Conservation (phyloP, 2,888 invertebrate species). For the Trichopoda pennipes region DNA sequence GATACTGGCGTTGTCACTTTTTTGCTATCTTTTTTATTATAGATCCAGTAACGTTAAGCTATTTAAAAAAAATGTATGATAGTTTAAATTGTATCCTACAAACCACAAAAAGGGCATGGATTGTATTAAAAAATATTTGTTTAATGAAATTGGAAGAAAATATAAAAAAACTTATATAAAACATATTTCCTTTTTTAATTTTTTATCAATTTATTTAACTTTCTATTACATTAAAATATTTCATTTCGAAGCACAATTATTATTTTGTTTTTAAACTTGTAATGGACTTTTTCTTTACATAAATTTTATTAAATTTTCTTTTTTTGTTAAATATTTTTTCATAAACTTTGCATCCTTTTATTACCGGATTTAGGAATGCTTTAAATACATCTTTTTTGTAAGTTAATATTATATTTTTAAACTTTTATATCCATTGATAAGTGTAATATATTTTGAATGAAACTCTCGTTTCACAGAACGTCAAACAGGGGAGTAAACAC, state of each 20-base stretch:
- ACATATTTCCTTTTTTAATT: too few relatives aligned
- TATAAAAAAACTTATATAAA: too few relatives aligned
- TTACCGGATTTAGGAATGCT: conserved; percentile 20
- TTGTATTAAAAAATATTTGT: not conserved
- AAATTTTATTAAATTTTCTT: not conserved
- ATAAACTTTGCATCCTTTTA: not conserved
- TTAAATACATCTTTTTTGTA: conserved; percentile 39
- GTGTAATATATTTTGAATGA: conserved; percentile 25
- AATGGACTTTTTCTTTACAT: not conserved
- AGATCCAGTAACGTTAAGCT: conserved; percentile 47
- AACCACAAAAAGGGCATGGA: not conserved
- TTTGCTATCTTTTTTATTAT: conserved; percentile 12
- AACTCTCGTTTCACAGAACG: conserved; percentile 74
- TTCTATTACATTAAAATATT: too few relatives aligned
- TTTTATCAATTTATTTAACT: too few relatives aligned
- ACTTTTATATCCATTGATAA: conserved; percentile 21
- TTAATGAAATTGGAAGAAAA: not conserved
- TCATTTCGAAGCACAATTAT: too few relatives aligned
- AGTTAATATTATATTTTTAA: conserved; percentile 31
- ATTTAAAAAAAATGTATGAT: conserved; percentile 17
- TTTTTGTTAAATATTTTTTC: too few relatives aligned
- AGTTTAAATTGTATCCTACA: too few relatives aligned
- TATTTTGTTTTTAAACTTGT: too few relatives aligned
- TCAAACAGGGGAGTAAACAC: conserved; percentile 79
- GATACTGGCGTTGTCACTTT: conserved; percentile 16